Conservation (phyloP, 2,888 invertebrate genomes). For the Hirtodrosophila alboralis region DNA sequence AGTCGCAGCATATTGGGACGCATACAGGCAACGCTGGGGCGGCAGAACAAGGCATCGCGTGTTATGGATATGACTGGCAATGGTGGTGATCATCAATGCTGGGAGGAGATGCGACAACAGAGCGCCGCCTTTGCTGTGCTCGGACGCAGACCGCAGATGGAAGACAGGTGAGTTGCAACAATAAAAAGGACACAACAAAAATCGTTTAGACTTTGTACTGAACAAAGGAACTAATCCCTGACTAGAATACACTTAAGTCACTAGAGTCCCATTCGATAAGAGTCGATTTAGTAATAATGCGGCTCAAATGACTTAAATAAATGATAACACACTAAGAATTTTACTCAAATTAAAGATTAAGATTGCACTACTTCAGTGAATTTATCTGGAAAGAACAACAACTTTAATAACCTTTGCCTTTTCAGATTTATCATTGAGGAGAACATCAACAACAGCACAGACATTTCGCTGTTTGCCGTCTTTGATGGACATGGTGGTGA, state of each 20-base stretch:
- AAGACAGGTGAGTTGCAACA: constrained; percentile 88
- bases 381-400: too few relatives aligned
- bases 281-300: too few relatives aligned
- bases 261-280: too few relatives aligned
- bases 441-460: constrained; percentile 91
- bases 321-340: too few relatives aligned
- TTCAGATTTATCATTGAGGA: constrained; percentile 91
- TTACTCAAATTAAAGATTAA: too few relatives aligned
- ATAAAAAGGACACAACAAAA: too few relatives aligned
- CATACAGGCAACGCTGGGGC: constrained; percentile 82
- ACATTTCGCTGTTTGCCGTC: constrained; percentile 94
- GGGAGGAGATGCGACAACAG: constrained; percentile 90
- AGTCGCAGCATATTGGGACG: constrained; percentile 89
- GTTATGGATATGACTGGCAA: constrained; percentile 68
- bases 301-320: too few relatives aligned
- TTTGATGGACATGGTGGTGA: constrained; percentile 98
- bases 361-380: too few relatives aligned
- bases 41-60: constrained; percentile 73
- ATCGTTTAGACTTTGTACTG: too few relatives aligned
- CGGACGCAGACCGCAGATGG: constrained; percentile 95
- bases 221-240: too few relatives aligned
- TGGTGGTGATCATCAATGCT: constrained; percentile 86
- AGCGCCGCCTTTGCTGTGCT: constrained; percentile 95
- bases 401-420: background rate
- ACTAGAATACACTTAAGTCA: too few relatives aligned